phyloP scores from a whole-genome alignment of 2,113 vertebrate genomes.

The Pseudolaguvia tuberculata region DNA sequence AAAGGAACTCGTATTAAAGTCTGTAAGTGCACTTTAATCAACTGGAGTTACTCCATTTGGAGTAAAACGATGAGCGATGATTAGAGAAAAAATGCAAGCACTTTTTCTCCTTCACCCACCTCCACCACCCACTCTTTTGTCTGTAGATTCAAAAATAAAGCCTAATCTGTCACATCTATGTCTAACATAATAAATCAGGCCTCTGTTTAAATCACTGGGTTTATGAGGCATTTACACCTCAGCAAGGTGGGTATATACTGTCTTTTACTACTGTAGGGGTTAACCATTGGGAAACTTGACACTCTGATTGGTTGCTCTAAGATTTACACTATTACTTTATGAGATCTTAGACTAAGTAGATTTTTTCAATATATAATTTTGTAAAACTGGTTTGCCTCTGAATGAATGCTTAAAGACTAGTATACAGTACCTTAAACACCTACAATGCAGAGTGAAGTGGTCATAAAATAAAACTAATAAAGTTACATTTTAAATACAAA shows the following conservation, averaged over 20 bases:
- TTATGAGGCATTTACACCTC: background rate
- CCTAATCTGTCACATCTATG: background rate
- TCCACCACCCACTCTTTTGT: background rate
- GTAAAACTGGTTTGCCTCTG: background rate
- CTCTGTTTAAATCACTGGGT: background rate
- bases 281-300: too few relatives aligned
- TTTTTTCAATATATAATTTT: slow-evolving; percentile 49
- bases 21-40: slow-evolving; percentile 48
- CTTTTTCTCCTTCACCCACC: slow-evolving; percentile 21
- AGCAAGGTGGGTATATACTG: background rate
- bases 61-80: slow-evolving; percentile 34
- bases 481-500: background rate
- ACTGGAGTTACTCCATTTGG: slow-evolving; percentile 38
- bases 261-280: too few relatives aligned
- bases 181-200: background rate
- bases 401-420: background rate
- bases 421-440: slow-evolving; percentile 17
- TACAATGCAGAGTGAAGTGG: background rate
- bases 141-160: background rate
- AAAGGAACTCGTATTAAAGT: slow-evolving; percentile 38
- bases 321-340: too few relatives aligned
- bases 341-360: too few relatives aligned
- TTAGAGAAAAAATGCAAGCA: slow-evolving; percentile 20
- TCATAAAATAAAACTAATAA: background rate
- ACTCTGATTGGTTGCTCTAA: too few relatives aligned